Base-by-base conservation (phyloP, 2,888 invertebrate genomes). In the Tetheella fluctuosa region DNA sequence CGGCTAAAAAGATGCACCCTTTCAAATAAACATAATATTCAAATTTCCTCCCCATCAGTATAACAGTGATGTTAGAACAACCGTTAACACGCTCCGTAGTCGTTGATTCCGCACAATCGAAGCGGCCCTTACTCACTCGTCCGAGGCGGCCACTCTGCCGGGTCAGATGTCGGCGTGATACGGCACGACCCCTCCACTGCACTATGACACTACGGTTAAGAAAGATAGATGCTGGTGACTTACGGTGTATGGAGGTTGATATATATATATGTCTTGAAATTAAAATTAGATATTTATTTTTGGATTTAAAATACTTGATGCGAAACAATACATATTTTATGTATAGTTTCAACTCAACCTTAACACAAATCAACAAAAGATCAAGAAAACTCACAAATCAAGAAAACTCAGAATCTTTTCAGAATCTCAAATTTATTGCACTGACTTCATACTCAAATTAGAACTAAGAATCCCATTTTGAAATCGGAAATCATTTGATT, bases 81-180 rank as follows among this genome's bases (percentile, higher is more conserved):
- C 23, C 25, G 34, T 48, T 30, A 54, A 52, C 34, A 52, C 39
- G 52, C 55, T 53, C 56, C 59, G 53, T 15, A 12, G 34, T 57
- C 61, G 71, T 74, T 69, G 69, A 74, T 65, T 63, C 67, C 70
- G 66, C 75, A 70, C 68, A 71, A 68, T 72, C 69, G 65, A 66
- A 66, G 67, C 69, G 72, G 59, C 69, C 63, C 57, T 54, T 58
- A 37, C 34, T 68, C 69, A 66, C 63, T 71, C 48, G 48, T 48
- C 48, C 48, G 48, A 48, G 48, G 72, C 68, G 67, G 70, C 65
- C 76, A 75, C 78, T 80, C 72, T 76, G 77, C 70, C 68, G 70
- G 80, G 83, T 83, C 81, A 84, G 88, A 88, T 88, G 76, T 64
- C 69, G 65, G 59, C 70, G 81, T 68, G 89, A 89, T 89, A 89